A percentile compares a stretch with the other conserved stretches of the same genome.
Evolutionary conservation across 2,113 vertebrate genomes (phyloP).

Genomic region (Prinia subflava): DNA sequence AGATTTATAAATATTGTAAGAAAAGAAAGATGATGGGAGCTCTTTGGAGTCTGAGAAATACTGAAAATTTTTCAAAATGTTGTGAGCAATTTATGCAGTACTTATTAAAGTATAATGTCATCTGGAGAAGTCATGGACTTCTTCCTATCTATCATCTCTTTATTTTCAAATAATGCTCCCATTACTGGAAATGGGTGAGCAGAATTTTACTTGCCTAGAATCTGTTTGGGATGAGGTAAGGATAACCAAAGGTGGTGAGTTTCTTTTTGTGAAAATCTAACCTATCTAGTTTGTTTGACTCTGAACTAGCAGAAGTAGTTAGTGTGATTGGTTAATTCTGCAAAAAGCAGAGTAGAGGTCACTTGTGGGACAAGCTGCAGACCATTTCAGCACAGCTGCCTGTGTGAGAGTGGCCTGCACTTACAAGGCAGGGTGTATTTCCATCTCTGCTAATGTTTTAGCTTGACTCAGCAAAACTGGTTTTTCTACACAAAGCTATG

Average conservation of each 20-base stretch:
- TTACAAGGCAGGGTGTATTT: neutral
- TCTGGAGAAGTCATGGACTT: neutral
- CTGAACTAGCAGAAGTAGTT: neutral
- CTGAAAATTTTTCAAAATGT: constrained; percentile 18
- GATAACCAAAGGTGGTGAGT: neutral
- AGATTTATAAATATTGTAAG: constrained; percentile 46
- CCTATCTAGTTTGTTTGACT: neutral
- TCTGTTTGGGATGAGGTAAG: neutral
- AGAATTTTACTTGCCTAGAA: neutral
- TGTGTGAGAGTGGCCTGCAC: neutral
- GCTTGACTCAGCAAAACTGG: neutral
- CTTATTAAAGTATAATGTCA: constrained; percentile 20
- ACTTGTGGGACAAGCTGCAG: constrained; percentile 3
- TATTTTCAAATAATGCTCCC: neutral
- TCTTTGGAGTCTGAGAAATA: constrained; percentile 17
- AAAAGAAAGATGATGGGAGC: constrained; percentile 30
- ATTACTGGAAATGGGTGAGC: neutral
- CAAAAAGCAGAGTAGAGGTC: neutral
- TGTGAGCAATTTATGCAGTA: neutral
- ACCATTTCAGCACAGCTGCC: constrained; percentile 9
- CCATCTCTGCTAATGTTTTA: neutral
- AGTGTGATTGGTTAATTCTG: neutral
- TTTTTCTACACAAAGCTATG: neutral
- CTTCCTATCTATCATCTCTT: neutral
- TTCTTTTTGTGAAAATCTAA: neutral